Evolutionary conservation across 30 jellyfish, hydroid and myxozoan species (phyloP), one percentile per base, ranked within the genome.

Genomic region (Chrysaora quinquecirrha): DNA sequence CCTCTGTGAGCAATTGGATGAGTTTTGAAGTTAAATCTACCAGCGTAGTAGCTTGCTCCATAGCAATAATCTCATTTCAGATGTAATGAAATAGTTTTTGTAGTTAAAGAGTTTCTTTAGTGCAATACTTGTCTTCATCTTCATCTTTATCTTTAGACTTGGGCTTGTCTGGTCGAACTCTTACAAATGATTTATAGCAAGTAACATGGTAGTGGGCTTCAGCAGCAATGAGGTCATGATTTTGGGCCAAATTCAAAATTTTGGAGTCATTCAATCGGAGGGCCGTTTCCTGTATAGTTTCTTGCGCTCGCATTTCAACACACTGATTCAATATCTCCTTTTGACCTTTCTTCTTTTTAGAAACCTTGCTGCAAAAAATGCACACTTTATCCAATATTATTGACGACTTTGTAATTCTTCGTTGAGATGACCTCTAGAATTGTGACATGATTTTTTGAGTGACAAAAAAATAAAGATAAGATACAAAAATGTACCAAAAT

Each of bases 81-180:
- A 69, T 69, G 64, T 69, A 69, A n/a, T 31, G 65, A 69, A 69
- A 69, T 24, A 69, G 80, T 31, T 69, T 69, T 23, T 33, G 65
- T 18, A 69, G 34, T 31, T 64, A 33, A 31, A 35, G 32, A 14
- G 64, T 34, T 69, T 35, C 80, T 31, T 31, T 69, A 18, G 34
- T 31, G 3, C 20, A 34, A 69, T 69, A 69, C 34, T 31, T 34
- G 34, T 69, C 80, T 0, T 19, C 80, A 19, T 35, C 80, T 12
- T 69, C 80, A 20, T 19, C 64, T 69, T 69, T 21, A 2, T 64
- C 76, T 3, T 38, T 14, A 6, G 6, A 3, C 11, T 38, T 14
- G 14, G 54, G 54, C 54, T 38, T 38, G 54, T 38, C 54, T 3
- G 54, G 54, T 38, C 54, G 54, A 38, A 38, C 54, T 12, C 54